A percentile compares a stretch with the other conserved stretches of the same genome.
Evolutionary conservation across 2,113 vertebrate species (phyloP).

Genomic region (Balaenoptera acutorostrata): DNA sequence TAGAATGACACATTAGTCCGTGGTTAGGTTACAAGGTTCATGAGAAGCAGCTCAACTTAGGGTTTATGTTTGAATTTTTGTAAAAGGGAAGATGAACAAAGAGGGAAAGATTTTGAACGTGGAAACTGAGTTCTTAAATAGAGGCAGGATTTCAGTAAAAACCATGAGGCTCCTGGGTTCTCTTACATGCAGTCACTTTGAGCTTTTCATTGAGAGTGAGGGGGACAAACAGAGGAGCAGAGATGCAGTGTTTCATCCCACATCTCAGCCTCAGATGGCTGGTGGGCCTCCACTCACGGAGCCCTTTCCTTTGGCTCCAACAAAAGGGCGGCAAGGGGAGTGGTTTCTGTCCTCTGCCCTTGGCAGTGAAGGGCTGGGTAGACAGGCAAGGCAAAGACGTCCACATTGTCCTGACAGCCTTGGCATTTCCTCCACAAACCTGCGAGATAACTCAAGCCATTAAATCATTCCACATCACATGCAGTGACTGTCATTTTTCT

Average conservation of each 20-base stretch:
- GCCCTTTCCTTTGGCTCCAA: neutral
- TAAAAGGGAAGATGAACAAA: neutral
- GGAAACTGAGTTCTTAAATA: neutral
- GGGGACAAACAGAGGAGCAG: neutral
- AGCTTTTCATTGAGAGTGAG: neutral
- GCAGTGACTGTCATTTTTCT: conserved; percentile 70
- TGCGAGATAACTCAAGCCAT: conserved; percentile 75
- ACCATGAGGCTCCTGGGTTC: neutral
- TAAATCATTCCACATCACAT: conserved; percentile 79
- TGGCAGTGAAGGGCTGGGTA: neutral
- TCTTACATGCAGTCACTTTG: fast-evolving
- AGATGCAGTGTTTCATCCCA: neutral
- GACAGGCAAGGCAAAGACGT: neutral
- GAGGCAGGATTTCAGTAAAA: neutral
- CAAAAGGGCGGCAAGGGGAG: neutral
- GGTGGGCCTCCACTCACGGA: neutral
- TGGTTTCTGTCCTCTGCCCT: neutral
- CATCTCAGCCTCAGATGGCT: neutral
- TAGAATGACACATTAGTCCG: neutral
- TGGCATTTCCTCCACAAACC: conserved; percentile 64
- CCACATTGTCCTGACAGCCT: neutral
- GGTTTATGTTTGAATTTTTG: neutral
- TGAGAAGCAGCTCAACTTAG: neutral
- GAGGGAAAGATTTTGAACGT: neutral
- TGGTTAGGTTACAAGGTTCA: neutral